Evolutionary conservation across 1,140 invertebrate species (phyloP).

Genomic region (Tetragnatha versicolor): DNA sequence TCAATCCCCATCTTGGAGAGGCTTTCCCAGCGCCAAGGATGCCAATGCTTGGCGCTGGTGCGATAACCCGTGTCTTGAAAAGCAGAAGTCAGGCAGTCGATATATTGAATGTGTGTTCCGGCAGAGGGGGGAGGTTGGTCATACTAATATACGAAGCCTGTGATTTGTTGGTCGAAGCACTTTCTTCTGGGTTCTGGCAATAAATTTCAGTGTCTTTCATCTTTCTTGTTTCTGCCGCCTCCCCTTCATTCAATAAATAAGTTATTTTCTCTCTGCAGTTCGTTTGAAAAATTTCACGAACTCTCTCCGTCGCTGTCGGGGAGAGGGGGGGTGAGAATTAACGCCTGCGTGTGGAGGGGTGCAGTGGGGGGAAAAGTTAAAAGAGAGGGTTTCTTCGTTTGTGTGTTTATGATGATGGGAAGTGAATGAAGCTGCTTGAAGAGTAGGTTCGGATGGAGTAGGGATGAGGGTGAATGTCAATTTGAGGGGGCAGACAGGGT

Average conservation of each 20-base stretch:
- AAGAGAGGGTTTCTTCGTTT: no score
- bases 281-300: no score
- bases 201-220: slow-evolving; percentile 49
- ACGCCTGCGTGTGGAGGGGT: no score
- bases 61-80: slow-evolving; percentile 31
- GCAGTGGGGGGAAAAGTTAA: no score
- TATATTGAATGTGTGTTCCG: slow-evolving; percentile 47
- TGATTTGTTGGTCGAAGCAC: slow-evolving; percentile 51
- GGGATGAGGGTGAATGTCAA: no score
- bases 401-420: no score
- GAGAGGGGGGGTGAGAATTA: not conserved
- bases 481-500: no score
- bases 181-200: slow-evolving; percentile 39
- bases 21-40: not conserved
- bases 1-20: no score
- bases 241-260: not conserved
- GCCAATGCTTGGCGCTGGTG: slow-evolving; percentile 33
- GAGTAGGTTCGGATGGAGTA: no score
- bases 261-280: not conserved
- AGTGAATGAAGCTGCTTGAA: no score
- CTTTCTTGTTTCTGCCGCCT: slow-evolving; percentile 29
- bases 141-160: slow-evolving; percentile 42
- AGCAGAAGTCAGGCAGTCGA: slow-evolving; percentile 41
- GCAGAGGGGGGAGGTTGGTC: slow-evolving; percentile 12
- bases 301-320: no score